Evolutionary conservation across 2,888 invertebrate genomes (phyloP).

Genomic region (Xylota segnis): DNA sequence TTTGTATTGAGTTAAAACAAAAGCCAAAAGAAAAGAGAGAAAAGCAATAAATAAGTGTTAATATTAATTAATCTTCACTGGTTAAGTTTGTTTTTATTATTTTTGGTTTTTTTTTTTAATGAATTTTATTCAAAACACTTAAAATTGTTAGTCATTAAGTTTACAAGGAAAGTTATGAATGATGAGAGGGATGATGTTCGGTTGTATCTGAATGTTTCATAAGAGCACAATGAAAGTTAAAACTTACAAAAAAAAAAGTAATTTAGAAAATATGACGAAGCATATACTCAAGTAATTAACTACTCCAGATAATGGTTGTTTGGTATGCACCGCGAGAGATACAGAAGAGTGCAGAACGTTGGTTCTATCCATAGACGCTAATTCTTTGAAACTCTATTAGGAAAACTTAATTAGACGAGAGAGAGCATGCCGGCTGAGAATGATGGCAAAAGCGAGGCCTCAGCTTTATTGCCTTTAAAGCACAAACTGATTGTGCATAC

Average conservation of each 20-base stretch:
- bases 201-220: background rate
- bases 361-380: too few relatives aligned
- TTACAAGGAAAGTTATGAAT: conserved; percentile 37
- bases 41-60: conserved; percentile 75
- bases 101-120: conserved; percentile 35
- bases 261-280: conserved; percentile 22
- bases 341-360: background rate
- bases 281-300: conserved; percentile 10
- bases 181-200: conserved; percentile 42
- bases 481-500: background rate
- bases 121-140: conserved; percentile 9
- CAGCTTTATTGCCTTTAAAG: background rate
- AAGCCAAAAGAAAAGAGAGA: conserved; percentile 79
- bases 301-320: conserved; percentile 1
- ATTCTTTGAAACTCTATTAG: background rate
- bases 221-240: conserved; percentile 29
- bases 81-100: conserved; percentile 48
- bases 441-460: background rate
- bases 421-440: background rate
- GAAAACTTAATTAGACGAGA: background rate
- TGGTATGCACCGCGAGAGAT: conserved; percentile 12
- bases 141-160: conserved; percentile 47
- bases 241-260: conserved; percentile 7
- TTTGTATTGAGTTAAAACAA: conserved; percentile 78
- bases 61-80: conserved; percentile 60